Conservation (phyloP, 2,888 invertebrate species). For the Julus scanicus region DNA sequence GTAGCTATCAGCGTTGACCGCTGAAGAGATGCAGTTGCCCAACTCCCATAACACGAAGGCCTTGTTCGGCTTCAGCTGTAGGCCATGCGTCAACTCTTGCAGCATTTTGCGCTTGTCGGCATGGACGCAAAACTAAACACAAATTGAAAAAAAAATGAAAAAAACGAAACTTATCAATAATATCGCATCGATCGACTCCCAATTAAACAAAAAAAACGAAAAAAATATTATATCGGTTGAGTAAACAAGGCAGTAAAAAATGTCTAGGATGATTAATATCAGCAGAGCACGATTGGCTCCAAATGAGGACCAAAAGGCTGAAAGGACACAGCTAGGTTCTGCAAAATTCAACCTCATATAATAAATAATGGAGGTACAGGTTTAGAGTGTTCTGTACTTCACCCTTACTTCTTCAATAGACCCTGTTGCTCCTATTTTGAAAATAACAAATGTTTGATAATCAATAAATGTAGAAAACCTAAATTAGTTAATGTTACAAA, state of each 20-base stretch:
- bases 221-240: background rate
- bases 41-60: constrained; percentile 76
- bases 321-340: too few relatives aligned
- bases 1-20: constrained; percentile 76
- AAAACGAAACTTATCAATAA: background rate
- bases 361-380: too few relatives aligned
- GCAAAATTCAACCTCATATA: too few relatives aligned
- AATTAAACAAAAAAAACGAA: constrained; percentile 35
- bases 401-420: too few relatives aligned
- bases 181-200: background rate
- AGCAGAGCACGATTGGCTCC: too few relatives aligned
- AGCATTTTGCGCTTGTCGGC: constrained; percentile 75
- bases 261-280: background rate
- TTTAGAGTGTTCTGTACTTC: too few relatives aligned
- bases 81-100: constrained; percentile 73
- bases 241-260: constrained; percentile 5
- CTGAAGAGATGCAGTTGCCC: constrained; percentile 74
- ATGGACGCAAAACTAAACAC: constrained; percentile 71
- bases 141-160: constrained; percentile 24
- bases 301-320: too few relatives aligned
- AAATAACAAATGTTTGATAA: too few relatives aligned
- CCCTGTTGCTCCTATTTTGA: too few relatives aligned
- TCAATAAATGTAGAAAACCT: too few relatives aligned
- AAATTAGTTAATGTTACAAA: too few relatives aligned
- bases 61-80: constrained; percentile 72